Conservation (phyloP, 2,797 vertebrate species). For the Botia kubotai region DNA sequence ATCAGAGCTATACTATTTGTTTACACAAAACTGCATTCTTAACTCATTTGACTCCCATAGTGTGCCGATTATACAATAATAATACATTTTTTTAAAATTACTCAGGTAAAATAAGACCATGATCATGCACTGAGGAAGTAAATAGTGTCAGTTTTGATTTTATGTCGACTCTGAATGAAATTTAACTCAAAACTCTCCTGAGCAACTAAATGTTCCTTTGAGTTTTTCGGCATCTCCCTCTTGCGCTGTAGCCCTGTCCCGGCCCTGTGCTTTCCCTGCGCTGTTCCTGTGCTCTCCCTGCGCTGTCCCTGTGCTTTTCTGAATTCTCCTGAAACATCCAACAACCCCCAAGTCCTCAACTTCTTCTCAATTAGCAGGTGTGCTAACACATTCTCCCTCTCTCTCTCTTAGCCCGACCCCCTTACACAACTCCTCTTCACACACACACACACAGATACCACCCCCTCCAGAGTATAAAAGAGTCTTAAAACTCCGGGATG, state of each 20-base stretch:
- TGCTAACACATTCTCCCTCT: conserved; percentile 39
- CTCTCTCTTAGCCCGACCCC: conserved; percentile 40
- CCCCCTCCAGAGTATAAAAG: conserved; percentile 69
- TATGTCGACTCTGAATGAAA: not conserved
- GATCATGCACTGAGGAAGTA: not conserved
- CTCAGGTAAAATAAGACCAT: not conserved
- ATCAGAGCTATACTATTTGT: no score
- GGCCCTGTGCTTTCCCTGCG: conserved; percentile 13
- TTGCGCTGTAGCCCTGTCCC: not conserved
- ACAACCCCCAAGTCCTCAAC: conserved; percentile 11
- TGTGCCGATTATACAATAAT: no score
- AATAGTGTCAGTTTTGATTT: not conserved
- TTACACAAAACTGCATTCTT: not conserved
- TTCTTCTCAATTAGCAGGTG: conserved; percentile 49
- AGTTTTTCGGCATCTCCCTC: conserved; percentile 7
- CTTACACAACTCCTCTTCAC: conserved; percentile 28
- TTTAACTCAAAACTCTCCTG: no score
- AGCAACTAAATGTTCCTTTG: not conserved
- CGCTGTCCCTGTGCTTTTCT: not conserved
- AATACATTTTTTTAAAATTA: no score
- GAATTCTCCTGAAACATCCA: conserved; percentile 2
- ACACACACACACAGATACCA: conserved; percentile 31
- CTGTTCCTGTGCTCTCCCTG: conserved; percentile 11
- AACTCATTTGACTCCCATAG: not conserved
- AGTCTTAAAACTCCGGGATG: conserved; percentile 64